Conservation (phyloP, 2,888 invertebrate species). For the Zygogramma bicolorata region DNA sequence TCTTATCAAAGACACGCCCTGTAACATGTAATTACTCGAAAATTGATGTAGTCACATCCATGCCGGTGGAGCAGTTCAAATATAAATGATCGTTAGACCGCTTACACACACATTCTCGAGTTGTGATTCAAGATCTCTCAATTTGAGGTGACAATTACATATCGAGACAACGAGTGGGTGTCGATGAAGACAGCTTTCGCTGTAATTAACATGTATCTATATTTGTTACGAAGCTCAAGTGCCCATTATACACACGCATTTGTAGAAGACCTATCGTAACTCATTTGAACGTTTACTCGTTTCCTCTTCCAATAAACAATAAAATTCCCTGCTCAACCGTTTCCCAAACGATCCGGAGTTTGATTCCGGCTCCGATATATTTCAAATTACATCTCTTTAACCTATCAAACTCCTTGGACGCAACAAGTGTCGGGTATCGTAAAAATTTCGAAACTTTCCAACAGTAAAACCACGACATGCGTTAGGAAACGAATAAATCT, state of each 20-base stretch:
- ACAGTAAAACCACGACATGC: neutral
- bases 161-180: neutral
- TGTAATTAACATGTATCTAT: conserved; percentile 12
- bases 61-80: neutral
- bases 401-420: neutral
- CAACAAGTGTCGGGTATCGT: neutral
- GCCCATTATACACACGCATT: neutral
- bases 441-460: neutral
- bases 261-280: neutral
- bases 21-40: neutral
- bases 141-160: neutral
- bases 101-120: neutral
- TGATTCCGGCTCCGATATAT: conserved; percentile 7
- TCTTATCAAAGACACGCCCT: neutral
- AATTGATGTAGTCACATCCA: neutral
- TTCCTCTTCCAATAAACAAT: conserved; percentile 15
- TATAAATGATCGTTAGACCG: neutral
- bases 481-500: conserved; percentile 2
- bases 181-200: conserved; percentile 1
- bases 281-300: conserved; percentile 16
- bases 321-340: conserved; percentile 4
- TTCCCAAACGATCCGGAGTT: neutral
- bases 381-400: conserved; percentile 23
- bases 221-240: conserved; percentile 4
- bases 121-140: neutral